Conservation (phyloP, 1,140 invertebrate genomes). For the Cephus cinctus region DNA sequence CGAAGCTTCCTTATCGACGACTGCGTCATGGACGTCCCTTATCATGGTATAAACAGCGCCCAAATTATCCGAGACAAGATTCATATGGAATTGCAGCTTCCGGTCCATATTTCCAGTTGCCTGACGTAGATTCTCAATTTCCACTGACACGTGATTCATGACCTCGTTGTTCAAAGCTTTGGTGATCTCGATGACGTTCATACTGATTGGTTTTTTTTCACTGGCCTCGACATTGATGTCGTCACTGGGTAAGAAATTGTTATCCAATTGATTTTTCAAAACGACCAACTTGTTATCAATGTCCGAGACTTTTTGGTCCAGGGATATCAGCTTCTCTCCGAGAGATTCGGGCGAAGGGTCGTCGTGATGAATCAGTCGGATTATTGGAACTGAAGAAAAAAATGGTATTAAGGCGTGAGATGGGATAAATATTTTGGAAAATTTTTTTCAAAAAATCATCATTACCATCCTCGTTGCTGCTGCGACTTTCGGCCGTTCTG, state of each 20-base stretch:
- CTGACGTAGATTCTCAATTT: constrained; percentile 71
- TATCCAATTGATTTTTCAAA: constrained; percentile 79
- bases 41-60: constrained; percentile 75
- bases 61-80: constrained; percentile 77
- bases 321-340: constrained; percentile 58
- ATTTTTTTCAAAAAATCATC: constrained; percentile 7
- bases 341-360: constrained; percentile 36
- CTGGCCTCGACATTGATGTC: constrained; percentile 82
- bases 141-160: constrained; percentile 71
- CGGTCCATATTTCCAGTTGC: constrained; percentile 77
- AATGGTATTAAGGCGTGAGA: constrained; percentile 1
- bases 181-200: constrained; percentile 76
- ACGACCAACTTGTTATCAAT: constrained; percentile 77
- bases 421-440: constrained; percentile 4
- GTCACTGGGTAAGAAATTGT: constrained; percentile 74
- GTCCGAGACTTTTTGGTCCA: constrained; percentile 78
- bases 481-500: constrained; percentile 33
- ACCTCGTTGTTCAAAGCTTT: constrained; percentile 76
- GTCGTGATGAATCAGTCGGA: constrained; percentile 43
- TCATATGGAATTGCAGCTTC: constrained; percentile 82
- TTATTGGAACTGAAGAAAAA: constrained; percentile 37
- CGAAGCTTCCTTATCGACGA: constrained; percentile 66
- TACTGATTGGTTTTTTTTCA: constrained; percentile 78
- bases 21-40: constrained; percentile 75
- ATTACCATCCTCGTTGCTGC: constrained; percentile 28